Evolutionary conservation across 2,113 vertebrate genomes (phyloP).

Genomic region (Coracopsis vasa): DNA sequence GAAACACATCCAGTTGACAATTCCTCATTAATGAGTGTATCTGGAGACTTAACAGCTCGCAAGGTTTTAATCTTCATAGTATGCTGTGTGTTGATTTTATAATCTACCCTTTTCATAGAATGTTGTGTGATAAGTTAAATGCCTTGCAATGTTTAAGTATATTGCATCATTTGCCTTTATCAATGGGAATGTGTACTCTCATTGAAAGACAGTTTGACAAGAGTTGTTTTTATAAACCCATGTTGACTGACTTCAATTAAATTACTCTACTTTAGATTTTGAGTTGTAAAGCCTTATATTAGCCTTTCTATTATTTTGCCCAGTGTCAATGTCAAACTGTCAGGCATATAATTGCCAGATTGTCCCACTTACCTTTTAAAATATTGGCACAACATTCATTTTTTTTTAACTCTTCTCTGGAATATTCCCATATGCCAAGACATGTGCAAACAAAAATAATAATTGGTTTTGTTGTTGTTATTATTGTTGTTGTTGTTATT

Average conservation of each 20-base stretch:
- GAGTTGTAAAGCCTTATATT: not conserved
- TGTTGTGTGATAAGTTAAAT: not conserved
- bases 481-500: not conserved
- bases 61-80: not conserved
- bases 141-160: not conserved
- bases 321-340: constrained; percentile 6
- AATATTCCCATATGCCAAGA: not conserved
- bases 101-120: not conserved
- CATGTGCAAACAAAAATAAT: not conserved
- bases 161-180: constrained; percentile 2
- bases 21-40: not conserved
- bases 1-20: not conserved
- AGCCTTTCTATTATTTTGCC: not conserved
- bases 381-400: not conserved
- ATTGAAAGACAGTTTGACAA: not conserved
- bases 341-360: not conserved
- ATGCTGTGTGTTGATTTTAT: not conserved
- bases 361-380: not conserved
- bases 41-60: not conserved
- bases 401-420: not conserved
- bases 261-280: not conserved
- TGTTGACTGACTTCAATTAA: not conserved
- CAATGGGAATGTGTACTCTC: not conserved
- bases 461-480: not conserved
- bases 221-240: constrained; percentile 23